Conservation (phyloP, 2,113 vertebrate genomes). For the Heliornis fulica region DNA sequence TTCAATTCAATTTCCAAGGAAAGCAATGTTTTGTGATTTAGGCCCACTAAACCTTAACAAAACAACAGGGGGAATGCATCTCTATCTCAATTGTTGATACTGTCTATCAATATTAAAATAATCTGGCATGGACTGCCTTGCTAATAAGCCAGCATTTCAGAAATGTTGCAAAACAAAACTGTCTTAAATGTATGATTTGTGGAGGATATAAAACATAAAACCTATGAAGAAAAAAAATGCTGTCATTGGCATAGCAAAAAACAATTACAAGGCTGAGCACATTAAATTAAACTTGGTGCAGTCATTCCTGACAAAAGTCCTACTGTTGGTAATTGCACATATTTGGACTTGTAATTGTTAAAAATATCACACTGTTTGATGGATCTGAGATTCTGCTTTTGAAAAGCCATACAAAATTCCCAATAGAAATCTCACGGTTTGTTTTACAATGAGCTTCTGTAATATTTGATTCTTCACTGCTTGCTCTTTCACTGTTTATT, state of each 20-base stretch:
- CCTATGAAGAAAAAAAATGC: not conserved
- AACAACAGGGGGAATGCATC: not conserved
- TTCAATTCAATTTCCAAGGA: slow-evolving; percentile 43
- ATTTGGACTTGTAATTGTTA: slow-evolving; percentile 38
- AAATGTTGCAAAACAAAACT: slow-evolving; percentile 14
- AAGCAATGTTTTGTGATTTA: slow-evolving; percentile 39
- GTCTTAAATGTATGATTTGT: slow-evolving; percentile 25
- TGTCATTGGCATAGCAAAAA: slow-evolving; percentile 7
- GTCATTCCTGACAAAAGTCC: slow-evolving; percentile 34
- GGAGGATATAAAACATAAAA: slow-evolving; percentile 20
- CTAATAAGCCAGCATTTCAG: slow-evolving; percentile 24
- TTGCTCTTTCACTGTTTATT: slow-evolving; percentile 5
- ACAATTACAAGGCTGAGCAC: slow-evolving; percentile 53
- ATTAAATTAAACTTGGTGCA: slow-evolving; percentile 42
- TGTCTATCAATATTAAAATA: slow-evolving; percentile 51
- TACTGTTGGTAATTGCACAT: not conserved
- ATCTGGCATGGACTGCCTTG: not conserved
- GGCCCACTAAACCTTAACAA: slow-evolving; percentile 44
- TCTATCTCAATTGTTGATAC: not conserved
- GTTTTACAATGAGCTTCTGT: not conserved
- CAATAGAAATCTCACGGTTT: not conserved
- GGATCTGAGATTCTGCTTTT: not conserved
- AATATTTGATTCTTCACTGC: not conserved
- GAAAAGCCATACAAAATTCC: slow-evolving; percentile 10
- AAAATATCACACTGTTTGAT: slow-evolving; percentile 12